These are phyloP conservation scores for Rhodophaea formosa DNA, from an alignment of 2,888 invertebrate species.

Conservation along the genomic window DNA sequence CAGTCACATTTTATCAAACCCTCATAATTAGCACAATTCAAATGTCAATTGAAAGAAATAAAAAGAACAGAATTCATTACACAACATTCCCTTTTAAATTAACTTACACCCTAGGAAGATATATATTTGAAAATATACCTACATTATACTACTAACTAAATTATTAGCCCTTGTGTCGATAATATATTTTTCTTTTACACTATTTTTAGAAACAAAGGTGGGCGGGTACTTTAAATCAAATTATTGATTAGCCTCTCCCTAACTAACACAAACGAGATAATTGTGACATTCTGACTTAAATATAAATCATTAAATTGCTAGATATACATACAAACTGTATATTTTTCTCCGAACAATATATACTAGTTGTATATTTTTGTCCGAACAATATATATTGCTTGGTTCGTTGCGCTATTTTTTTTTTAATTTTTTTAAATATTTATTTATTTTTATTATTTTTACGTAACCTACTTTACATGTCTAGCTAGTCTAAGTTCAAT, in stretches of 20 bases:
- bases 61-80: neutral
- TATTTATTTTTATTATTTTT: neutral
- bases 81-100: neutral
- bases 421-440: neutral
- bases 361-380: neutral
- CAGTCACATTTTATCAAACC: too few relatives aligned
- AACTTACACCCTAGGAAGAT: neutral
- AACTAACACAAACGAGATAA: neutral
- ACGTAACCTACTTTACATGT: neutral
- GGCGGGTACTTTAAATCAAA: constrained; percentile 1
- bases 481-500: neutral
- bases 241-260: constrained; percentile 2
- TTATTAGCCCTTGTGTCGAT: neutral
- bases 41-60: neutral
- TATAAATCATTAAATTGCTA: neutral
- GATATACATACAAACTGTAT: neutral
- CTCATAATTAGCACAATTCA: neutral
- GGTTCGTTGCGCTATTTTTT: neutral
- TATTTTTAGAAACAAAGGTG: neutral
- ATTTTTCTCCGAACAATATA: neutral
- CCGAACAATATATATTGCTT: neutral
- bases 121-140: neutral
- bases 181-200: neutral
- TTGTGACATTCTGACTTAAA: neutral
- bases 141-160: neutral